A percentile compares a stretch with the other conserved stretches of the same genome.
phyloP scores from a whole-genome alignment of 2,113 vertebrate species.

The Neolamprologus fasciatus region DNA sequence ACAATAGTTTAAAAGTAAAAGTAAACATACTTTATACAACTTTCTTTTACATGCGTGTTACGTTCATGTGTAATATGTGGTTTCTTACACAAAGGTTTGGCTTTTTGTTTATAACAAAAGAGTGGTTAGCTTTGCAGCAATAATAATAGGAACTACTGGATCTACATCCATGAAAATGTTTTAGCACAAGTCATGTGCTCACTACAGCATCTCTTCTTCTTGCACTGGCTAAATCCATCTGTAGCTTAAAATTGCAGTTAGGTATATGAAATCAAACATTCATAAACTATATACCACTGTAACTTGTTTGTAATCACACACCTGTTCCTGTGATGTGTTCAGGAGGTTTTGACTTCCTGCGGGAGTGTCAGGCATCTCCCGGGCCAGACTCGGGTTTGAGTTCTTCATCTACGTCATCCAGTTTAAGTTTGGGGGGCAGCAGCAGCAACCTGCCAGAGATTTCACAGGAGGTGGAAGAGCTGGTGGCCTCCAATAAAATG shows the following conservation, averaged over 20 bases:
- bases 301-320: background rate
- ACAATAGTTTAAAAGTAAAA: background rate
- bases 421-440: slow-evolving; percentile 91
- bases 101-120: background rate
- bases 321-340: background rate
- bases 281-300: background rate
- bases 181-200: background rate
- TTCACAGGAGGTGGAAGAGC: slow-evolving; percentile 84
- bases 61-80: background rate
- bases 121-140: background rate
- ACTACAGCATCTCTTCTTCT: background rate
- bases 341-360: slow-evolving; percentile 87
- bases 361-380: slow-evolving; percentile 86
- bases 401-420: slow-evolving; percentile 94
- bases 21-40: background rate
- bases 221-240: background rate
- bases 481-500: slow-evolving; percentile 72
- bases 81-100: background rate
- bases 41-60: background rate
- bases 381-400: slow-evolving; percentile 92
- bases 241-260: background rate
- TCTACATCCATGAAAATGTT: background rate
- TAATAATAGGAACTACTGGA: background rate
- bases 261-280: background rate
- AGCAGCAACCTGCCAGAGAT: slow-evolving; percentile 90